Conservation (phyloP, 1,140 invertebrate genomes). For the Ips typographus region DNA sequence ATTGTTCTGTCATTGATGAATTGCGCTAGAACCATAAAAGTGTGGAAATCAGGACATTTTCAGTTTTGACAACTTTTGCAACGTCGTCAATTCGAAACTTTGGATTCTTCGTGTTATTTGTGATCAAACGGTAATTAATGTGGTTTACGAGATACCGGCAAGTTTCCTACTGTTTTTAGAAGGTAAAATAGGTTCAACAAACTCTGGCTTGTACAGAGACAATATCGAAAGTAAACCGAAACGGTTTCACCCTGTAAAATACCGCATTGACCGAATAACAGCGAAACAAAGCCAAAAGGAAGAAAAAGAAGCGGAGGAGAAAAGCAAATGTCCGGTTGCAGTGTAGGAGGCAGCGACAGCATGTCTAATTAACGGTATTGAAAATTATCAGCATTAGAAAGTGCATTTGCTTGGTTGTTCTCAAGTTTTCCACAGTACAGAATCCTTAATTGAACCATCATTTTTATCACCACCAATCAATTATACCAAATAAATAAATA, state of each 20-base stretch:
- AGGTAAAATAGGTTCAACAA: too few species aligned
- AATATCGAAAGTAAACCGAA: constrained; percentile 6
- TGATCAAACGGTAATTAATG: too few species aligned
- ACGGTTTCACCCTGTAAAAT: constrained; percentile 20
- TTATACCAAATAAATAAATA: constrained; percentile 24
- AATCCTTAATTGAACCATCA: constrained; percentile 28
- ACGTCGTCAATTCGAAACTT: too few species aligned
- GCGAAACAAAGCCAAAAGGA: constrained; percentile 29
- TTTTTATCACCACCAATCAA: constrained; percentile 27
- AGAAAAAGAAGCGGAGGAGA: constrained; percentile 30
- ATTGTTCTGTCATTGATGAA: too few species aligned
- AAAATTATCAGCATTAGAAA: constrained; percentile 39
- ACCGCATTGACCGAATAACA: constrained; percentile 30
- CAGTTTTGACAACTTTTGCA: too few species aligned
- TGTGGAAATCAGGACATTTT: too few species aligned
- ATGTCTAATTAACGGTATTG: constrained; percentile 39
- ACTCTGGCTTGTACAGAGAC: too few species aligned
- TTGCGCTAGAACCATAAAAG: too few species aligned
- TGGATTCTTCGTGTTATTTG: too few species aligned
- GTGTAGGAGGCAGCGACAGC: constrained; percentile 39
- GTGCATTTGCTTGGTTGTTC: constrained; percentile 8
- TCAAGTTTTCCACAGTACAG: neutral
- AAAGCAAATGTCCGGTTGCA: constrained; percentile 34
- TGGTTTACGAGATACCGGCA: too few species aligned
- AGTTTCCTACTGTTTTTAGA: too few species aligned